phyloP scores from a whole-genome alignment of 1,140 invertebrate species.

The Ips typographus region DNA sequence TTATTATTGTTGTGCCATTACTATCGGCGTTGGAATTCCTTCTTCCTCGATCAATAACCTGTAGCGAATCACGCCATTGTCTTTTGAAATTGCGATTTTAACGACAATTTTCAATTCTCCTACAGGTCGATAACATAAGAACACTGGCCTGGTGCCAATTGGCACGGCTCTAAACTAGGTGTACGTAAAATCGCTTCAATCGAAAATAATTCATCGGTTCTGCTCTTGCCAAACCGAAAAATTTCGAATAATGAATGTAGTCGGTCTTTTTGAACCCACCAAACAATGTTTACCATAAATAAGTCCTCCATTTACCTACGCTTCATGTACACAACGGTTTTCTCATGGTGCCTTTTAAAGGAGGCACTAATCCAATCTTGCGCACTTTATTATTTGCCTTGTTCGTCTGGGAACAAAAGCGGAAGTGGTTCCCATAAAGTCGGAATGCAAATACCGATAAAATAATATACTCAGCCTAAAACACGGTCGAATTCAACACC shows the following conservation, averaged over 20 bases:
- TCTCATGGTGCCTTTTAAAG: slow-evolving; percentile 4
- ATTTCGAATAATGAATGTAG: neutral
- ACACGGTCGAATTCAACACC: no score
- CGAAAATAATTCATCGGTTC: neutral
- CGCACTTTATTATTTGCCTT: slow-evolving; percentile 12
- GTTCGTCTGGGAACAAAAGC: slow-evolving; percentile 1
- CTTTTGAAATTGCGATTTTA: no score
- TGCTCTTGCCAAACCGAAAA: neutral
- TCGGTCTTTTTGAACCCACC: neutral
- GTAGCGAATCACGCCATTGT: no score
- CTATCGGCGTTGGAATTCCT: no score
- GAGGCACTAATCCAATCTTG: slow-evolving; percentile 5
- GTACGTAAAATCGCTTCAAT: neutral
- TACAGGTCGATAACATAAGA: neutral
- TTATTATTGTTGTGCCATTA: no score
- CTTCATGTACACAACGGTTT: slow-evolving; percentile 2
- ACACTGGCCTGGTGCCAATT: neutral
- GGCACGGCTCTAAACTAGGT: neutral
- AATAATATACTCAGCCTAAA: neutral
- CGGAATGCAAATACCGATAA: slow-evolving; percentile 7
- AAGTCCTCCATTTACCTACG: slow-evolving; percentile 7
- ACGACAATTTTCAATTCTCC: no score
- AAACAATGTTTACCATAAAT: slow-evolving; percentile 4
- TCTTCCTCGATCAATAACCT: no score
- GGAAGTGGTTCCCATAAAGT: slow-evolving; percentile 11